Evolutionary conservation across 2,113 vertebrate genomes (phyloP).

Genomic region (Xyrauchen texanus): DNA sequence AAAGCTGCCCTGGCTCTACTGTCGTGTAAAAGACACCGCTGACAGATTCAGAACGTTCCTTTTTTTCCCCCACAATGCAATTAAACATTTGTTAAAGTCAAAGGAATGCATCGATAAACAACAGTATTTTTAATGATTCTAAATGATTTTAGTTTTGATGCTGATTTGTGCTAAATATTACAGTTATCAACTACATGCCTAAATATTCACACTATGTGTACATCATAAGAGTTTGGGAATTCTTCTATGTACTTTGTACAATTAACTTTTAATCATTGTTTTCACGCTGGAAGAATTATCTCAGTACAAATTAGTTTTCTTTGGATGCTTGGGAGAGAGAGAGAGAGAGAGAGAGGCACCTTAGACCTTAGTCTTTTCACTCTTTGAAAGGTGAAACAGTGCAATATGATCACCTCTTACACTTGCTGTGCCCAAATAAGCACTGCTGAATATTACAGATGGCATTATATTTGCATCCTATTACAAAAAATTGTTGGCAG

Average conservation of each 20-base stretch:
- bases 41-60: constrained; percentile 35
- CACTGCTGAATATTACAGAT: not conserved
- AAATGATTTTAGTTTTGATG: not conserved
- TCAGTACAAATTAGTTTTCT: too few relatives aligned
- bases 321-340: not conserved
- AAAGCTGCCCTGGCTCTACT: constrained; percentile 76
- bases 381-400: constrained; percentile 1
- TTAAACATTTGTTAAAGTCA: constrained; percentile 70
- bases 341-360: not conserved
- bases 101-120: constrained; percentile 41
- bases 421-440: not conserved
- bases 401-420: constrained; percentile 20
- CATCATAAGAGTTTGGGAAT: not conserved
- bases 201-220: not conserved
- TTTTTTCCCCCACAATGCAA: constrained; percentile 57
- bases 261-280: not conserved
- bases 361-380: not conserved
- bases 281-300: too few relatives aligned
- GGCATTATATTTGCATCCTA: not conserved
- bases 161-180: not conserved
- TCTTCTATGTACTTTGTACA: not conserved
- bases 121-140: not conserved
- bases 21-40: constrained; percentile 71
- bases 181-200: not conserved
- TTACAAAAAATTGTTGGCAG: too few relatives aligned